Percentiles rank a stretch among this genome's conserved stretches.
These are phyloP conservation scores for Asbolus verrucosus DNA, from an alignment of 1,140 invertebrate species.

Conservation along the genomic window DNA sequence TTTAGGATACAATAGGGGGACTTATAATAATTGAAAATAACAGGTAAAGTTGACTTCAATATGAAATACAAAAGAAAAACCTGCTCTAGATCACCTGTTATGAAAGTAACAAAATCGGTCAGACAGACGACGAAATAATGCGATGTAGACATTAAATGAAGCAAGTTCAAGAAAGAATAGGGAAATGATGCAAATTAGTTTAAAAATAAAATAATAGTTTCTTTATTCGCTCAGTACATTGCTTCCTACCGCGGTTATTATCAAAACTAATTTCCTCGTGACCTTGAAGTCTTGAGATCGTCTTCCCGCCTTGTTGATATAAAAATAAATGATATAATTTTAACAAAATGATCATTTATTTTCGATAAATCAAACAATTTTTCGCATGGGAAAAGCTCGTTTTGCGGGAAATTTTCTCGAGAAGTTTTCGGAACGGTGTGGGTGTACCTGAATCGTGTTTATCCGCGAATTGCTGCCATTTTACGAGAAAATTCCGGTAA, in stretches of 20 bases:
- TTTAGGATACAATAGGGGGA: constrained; percentile 14
- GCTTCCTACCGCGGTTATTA: constrained; percentile 30
- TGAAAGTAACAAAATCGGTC: too few species aligned
- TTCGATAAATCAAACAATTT: constrained; percentile 1
- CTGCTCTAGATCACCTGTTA: constrained; percentile 28
- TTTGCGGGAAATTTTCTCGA: not conserved
- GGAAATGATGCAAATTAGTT: constrained; percentile 1
- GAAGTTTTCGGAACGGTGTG: not conserved
- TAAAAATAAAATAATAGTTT: constrained; percentile 35
- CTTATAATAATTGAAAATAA: constrained; percentile 30
- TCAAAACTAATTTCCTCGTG: constrained; percentile 56
- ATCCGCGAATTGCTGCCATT: constrained; percentile 37
- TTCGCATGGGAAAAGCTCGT: not conserved
- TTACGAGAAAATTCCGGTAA: not conserved
- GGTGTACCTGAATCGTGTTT: constrained; percentile 41
- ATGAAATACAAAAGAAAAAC: constrained; percentile 30
- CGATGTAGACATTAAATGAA: not conserved
- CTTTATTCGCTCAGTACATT: constrained; percentile 34
- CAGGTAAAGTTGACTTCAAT: constrained; percentile 15
- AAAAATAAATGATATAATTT: constrained; percentile 38
- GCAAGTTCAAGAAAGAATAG: not conserved
- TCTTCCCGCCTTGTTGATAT: constrained; percentile 54
- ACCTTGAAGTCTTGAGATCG: constrained; percentile 54
- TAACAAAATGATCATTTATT: constrained; percentile 21
- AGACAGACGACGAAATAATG: not conserved